Conservation (phyloP, 2,797 vertebrate genomes). For the Catamblyrhynchus diadema region DNA sequence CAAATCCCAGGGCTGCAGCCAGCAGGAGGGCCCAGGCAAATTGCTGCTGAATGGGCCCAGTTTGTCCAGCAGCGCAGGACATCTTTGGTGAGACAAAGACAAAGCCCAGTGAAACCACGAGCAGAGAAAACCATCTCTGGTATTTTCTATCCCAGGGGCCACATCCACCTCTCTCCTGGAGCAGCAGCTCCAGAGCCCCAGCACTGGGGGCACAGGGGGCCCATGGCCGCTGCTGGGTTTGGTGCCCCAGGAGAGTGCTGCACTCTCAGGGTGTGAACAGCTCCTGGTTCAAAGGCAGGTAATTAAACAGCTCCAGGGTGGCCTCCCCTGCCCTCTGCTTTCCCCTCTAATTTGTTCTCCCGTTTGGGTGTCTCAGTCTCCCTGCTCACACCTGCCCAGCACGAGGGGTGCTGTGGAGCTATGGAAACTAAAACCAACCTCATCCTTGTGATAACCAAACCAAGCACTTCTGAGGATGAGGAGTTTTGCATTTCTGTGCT, state of each 20-base stretch:
- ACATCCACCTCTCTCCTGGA: background rate
- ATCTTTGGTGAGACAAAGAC: accelerated
- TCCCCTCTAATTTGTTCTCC: background rate
- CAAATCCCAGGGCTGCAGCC: background rate
- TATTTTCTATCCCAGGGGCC: accelerated
- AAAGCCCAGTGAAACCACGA: background rate
- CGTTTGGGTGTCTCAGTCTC: background rate
- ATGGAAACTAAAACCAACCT: background rate
- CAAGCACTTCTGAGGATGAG: background rate
- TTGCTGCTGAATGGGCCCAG: accelerated
- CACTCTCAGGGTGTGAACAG: accelerated
- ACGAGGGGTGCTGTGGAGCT: accelerated
- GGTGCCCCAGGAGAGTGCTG: accelerated
- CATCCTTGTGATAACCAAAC: background rate
- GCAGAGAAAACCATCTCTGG: accelerated
- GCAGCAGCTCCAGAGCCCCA: background rate
- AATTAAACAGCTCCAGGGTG: background rate
- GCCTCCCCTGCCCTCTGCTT: background rate
- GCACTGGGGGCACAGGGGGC: accelerated
- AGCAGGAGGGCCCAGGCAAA: background rate
- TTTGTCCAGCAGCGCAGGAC: background rate
- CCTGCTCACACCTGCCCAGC: background rate
- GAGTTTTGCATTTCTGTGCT: background rate
- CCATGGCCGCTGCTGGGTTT: accelerated
- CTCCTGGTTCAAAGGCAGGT: background rate